Conservation (phyloP, 2,113 vertebrate genomes). For the Caretta caretta region DNA sequence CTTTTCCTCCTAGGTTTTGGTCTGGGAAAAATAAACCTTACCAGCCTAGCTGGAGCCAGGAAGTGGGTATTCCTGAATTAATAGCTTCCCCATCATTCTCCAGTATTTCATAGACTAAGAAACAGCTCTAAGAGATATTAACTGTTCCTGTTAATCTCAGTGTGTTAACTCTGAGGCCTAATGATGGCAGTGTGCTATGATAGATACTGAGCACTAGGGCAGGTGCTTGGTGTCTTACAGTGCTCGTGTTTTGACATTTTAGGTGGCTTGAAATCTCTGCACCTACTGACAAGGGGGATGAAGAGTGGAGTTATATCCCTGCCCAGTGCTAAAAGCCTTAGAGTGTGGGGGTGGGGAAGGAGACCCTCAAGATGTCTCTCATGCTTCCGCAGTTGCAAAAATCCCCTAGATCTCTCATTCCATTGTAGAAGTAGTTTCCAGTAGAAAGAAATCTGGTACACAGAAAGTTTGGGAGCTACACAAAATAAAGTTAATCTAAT, state of each 20-base stretch:
- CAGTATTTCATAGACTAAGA: neutral
- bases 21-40: too few species aligned
- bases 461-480: neutral
- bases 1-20: too few species aligned
- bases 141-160: neutral
- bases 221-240: neutral
- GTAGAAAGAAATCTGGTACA: neutral
- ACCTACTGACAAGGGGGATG: neutral
- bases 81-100: neutral
- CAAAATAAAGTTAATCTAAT: neutral
- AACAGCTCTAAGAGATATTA: neutral
- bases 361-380: neutral
- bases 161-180: neutral
- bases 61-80: neutral
- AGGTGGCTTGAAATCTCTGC: too few species aligned
- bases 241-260: neutral
- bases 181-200: neutral
- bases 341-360: neutral
- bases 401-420: neutral
- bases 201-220: neutral
- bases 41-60: too few species aligned
- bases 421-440: neutral
- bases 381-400: neutral
- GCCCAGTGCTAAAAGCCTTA: neutral
- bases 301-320: neutral